Evolutionary conservation across 2,888 invertebrate genomes (phyloP).

Genomic region (Apocheima hispidaria): DNA sequence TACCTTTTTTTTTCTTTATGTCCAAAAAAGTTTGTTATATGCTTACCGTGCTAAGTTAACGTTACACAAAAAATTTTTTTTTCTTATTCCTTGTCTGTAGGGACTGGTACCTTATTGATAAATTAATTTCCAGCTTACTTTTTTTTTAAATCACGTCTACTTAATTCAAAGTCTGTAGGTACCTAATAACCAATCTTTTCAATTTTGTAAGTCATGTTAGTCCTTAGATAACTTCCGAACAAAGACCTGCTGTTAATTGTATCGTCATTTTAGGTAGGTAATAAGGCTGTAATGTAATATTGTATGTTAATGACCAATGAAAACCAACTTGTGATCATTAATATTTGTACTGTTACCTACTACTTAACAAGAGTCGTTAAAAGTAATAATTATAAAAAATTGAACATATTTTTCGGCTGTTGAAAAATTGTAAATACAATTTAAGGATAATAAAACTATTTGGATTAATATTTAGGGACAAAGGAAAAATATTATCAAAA

Average conservation of each 20-base stretch:
- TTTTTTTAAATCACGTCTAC: slow-evolving; percentile 23
- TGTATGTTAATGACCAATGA: slow-evolving; percentile 87
- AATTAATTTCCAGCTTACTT: slow-evolving; percentile 31
- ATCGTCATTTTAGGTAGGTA: slow-evolving; percentile 70
- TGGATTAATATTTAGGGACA: slow-evolving; percentile 87
- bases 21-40: too few species aligned
- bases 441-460: slow-evolving; percentile 86
- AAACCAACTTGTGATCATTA: slow-evolving; percentile 87
- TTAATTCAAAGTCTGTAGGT: slow-evolving; percentile 18
- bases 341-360: slow-evolving; percentile 87
- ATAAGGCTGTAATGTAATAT: slow-evolving; percentile 83
- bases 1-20: too few species aligned
- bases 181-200: slow-evolving; percentile 45
- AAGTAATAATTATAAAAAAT: slow-evolving; percentile 83
- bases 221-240: slow-evolving; percentile 63
- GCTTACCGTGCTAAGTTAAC: too few species aligned
- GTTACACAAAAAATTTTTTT: neutral
- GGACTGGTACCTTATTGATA: slow-evolving; percentile 56
- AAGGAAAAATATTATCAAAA: slow-evolving; percentile 86
- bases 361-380: slow-evolving; percentile 87
- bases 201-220: slow-evolving; percentile 39
- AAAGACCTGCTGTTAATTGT: slow-evolving; percentile 83
- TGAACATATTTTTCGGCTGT: slow-evolving; percentile 87
- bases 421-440: slow-evolving; percentile 87
- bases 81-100: slow-evolving; percentile 44